Conservation (phyloP, 1,140 invertebrate genomes). For the Babylonia areolata region DNA sequence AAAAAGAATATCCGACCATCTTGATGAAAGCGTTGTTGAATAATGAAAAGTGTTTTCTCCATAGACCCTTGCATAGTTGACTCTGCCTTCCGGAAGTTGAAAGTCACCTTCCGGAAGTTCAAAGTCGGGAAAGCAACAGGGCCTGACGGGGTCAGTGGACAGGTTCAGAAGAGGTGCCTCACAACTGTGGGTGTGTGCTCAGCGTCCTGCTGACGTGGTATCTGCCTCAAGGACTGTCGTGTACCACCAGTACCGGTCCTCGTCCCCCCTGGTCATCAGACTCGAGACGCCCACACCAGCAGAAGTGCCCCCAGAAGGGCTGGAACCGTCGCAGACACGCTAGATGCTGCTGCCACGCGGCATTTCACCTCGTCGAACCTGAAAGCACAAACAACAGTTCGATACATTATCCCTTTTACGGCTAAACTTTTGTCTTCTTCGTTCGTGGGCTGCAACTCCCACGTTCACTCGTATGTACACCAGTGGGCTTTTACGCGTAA, state of each 20-base stretch:
- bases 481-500: no score
- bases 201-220: not conserved
- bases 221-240: not conserved
- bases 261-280: not conserved
- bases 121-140: no score
- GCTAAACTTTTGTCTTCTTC: not conserved
- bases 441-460: not conserved
- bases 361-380: constrained; percentile 30
- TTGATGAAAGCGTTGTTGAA: no score
- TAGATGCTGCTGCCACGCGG: not conserved
- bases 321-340: not conserved
- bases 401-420: no score
- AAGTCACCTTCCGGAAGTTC: no score
- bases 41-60: no score
- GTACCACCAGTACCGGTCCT: not conserved
- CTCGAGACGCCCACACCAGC: not conserved
- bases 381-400: not conserved
- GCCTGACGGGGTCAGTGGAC: not conserved
- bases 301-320: not conserved
- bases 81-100: no score
- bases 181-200: not conserved
- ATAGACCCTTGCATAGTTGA: no score
- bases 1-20: no score
- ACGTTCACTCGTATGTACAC: not conserved
- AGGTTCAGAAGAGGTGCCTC: not conserved